Evolutionary conservation across 1,140 invertebrate genomes (phyloP), one percentile per base, ranked within the genome.

Genomic region (Micrasema longulum): DNA sequence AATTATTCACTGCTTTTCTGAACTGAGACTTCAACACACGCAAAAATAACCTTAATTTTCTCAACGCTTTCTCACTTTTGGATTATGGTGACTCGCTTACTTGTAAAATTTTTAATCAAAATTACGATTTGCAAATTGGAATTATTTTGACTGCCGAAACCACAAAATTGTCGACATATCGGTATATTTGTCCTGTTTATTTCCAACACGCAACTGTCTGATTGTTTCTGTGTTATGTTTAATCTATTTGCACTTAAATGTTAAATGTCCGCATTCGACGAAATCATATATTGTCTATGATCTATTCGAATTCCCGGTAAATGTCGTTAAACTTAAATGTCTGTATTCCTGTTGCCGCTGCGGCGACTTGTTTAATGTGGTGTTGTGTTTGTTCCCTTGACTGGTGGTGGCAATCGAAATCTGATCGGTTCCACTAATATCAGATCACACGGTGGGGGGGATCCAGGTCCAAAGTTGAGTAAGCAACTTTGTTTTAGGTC

Each of bases 401-500:
- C 76, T 60, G 70, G 65, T 72, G 66, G 50, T 31, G 50, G 50
- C 50, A 67, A 74, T 68, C n/a, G n/a, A n/a, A n/a, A n/a, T n/a
- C 76, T 53, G 50, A 23, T 52, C 12, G 48, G 20, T 53, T 53
- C 18, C 18, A 16, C 10, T 35, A 47, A 26, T 47, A 41, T 38
- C 60, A 76, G 75, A 45, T 76, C 75, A 41, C 75, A 76, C 65
- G 75, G 75, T 60, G 76, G 69, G 60, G 67, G 73, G 45, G 73
- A 85, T 73, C 83, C 83, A 79, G 83, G 83, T 81, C 82, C 84
- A 83, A 84, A 83, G 81, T 81, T 85, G 84, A 85, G 84, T 84
- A 84, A 85, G 84, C 84, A 84, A 83, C 81, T 85, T 80, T 84
- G 84, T 84, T 85, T 91, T 88, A 93, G 92, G 85, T 93, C 92